Percentiles rank a stretch among this genome's conserved stretches.
These are phyloP conservation scores for Allobates femoralis DNA, from an alignment of 2,797 vertebrate genomes.

Conservation along the genomic window DNA sequence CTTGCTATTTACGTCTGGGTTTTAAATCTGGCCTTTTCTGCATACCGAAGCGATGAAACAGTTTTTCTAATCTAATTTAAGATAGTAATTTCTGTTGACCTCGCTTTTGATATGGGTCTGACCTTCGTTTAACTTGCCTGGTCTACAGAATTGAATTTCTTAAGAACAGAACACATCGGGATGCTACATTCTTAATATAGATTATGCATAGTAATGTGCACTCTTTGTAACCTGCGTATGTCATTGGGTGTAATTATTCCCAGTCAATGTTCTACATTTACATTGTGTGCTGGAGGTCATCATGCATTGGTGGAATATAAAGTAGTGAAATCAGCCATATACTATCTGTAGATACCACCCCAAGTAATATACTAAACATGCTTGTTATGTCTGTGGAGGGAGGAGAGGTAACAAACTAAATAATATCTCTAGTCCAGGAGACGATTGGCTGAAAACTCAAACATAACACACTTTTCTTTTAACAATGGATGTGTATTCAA, in stretches of 20 bases:
- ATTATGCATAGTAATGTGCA: not conserved
- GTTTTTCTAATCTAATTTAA: slow-evolving; percentile 54
- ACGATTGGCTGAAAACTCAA: not conserved
- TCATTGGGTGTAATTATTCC: not conserved
- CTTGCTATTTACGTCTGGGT: slow-evolving; percentile 5
- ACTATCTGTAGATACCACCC: not conserved
- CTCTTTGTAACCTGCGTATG: not conserved
- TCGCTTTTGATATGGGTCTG: slow-evolving; percentile 36
- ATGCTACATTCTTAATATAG: not conserved
- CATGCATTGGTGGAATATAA: not conserved
- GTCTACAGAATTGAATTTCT: slow-evolving; percentile 41
- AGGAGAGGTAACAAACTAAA: no score
- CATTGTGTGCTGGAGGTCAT: not conserved
- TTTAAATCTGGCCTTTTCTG: slow-evolving; percentile 20
- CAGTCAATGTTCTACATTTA: not conserved
- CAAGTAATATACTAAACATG: no score
- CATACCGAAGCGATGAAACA: slow-evolving; percentile 10
- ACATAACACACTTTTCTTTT: not conserved
- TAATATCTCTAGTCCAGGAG: no score
- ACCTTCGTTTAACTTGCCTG: slow-evolving; percentile 51
- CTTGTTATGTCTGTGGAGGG: not conserved
- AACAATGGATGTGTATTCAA: not conserved
- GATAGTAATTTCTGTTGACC: slow-evolving; percentile 31
- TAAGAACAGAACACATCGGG: slow-evolving; percentile 3
- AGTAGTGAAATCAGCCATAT: not conserved